These are phyloP conservation scores for Globodera ellingtonae DNA, from an alignment of 1,140 invertebrate genomes.

Conservation along the genomic window DNA sequence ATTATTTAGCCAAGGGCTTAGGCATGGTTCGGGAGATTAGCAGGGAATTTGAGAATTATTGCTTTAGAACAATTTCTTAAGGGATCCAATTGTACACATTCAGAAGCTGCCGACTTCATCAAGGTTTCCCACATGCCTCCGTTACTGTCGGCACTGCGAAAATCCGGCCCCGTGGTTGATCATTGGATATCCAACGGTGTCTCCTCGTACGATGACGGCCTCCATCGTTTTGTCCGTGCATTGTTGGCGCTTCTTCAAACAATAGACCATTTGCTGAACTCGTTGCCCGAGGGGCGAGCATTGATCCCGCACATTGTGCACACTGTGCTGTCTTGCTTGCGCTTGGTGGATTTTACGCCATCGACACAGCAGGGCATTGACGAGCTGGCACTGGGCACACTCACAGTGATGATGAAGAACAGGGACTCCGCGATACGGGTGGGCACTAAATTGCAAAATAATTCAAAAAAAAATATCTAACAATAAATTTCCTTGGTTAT, in stretches of 20 bases:
- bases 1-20: too few species aligned
- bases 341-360: neutral
- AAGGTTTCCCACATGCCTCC: neutral
- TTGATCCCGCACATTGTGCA: slow-evolving; percentile 1
- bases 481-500: neutral
- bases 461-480: neutral
- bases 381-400: slow-evolving; percentile 15
- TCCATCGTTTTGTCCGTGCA: neutral
- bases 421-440: neutral
- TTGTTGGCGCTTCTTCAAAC: slow-evolving; percentile 5
- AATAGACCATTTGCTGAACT: slow-evolving; percentile 19
- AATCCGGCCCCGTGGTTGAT: neutral
- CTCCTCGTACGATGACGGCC: neutral
- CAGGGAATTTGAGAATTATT: too few species aligned
- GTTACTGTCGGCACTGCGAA: slow-evolving; percentile 13
- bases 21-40: too few species aligned
- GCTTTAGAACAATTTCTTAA: neutral
- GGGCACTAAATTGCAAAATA: neutral
- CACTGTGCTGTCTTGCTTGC: slow-evolving; percentile 9
- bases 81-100: slow-evolving; percentile 5
- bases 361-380: slow-evolving; percentile 1
- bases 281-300: neutral
- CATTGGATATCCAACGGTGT: slow-evolving; percentile 2
- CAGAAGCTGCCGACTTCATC: slow-evolving; percentile 28
- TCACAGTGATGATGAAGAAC: slow-evolving; percentile 20